phyloP scores from a whole-genome alignment of 2,113 vertebrate genomes.

The cat (Felis catus) region F.catus_Fca126_mat1.0 CM031415.1:125444501-125445000 shows the following conservation, averaged over 20 bases:
- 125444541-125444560: neutral
- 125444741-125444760: slow-evolving; percentile 1
- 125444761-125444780: neutral
- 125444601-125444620: neutral
- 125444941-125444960: rapidly evolving
- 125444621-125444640: neutral
- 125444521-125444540: neutral
- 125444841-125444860: neutral
- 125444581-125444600: neutral
- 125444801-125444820: neutral
- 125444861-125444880: neutral
- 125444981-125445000: rapidly evolving
- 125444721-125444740: neutral
- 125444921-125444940: neutral
- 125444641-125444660: neutral
- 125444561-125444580: neutral
- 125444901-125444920: neutral
- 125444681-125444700: neutral
- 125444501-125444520: neutral
- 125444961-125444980: neutral
- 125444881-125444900: neutral
- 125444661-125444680: slow-evolving; percentile 27
- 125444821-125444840: neutral
- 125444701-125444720: neutral
- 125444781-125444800: neutral